Conservation (phyloP, 2,113 vertebrate genomes). For the Brachionichthys hirsutus region DNA sequence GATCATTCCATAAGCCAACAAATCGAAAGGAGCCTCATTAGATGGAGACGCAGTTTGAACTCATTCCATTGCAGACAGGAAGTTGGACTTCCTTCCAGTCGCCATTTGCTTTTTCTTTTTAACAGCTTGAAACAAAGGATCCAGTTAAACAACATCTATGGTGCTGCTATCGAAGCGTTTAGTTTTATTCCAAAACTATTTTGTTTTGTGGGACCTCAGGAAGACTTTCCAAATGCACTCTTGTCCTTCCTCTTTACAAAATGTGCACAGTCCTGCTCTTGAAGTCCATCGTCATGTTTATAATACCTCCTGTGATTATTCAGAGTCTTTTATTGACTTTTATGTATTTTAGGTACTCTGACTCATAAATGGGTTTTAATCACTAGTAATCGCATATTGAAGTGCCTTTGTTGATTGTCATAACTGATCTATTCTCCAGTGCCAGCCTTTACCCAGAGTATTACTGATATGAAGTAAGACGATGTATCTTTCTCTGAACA, state of each 20-base stretch:
- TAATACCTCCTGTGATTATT: slow-evolving; percentile 19
- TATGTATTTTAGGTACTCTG: slow-evolving; percentile 9
- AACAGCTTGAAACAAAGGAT: slow-evolving; percentile 27
- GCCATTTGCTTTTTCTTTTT: slow-evolving; percentile 31
- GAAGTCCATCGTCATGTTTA: slow-evolving; percentile 33
- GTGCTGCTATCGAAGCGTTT: slow-evolving; percentile 7
- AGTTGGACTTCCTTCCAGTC: slow-evolving; percentile 13
- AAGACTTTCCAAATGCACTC: slow-evolving; percentile 41
- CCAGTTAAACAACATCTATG: background rate
- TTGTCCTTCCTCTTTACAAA: slow-evolving; percentile 24
- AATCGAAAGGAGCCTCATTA: slow-evolving; percentile 36
- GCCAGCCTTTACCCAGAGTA: background rate
- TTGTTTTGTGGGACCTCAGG: slow-evolving; percentile 35
- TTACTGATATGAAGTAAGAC: background rate
- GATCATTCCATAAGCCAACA: slow-evolving; percentile 43
- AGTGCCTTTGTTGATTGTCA: slow-evolving; percentile 21
- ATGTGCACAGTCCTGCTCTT: slow-evolving; percentile 12
- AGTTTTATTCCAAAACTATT: slow-evolving; percentile 5
- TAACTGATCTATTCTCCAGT: background rate
- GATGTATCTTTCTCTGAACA: background rate
- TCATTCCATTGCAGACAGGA: slow-evolving; percentile 16
- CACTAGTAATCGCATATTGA: background rate
- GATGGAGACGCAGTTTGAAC: slow-evolving; percentile 20
- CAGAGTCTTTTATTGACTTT: slow-evolving; percentile 15
- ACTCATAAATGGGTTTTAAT: slow-evolving; percentile 10